Base-by-base conservation (phyloP, 2,888 invertebrate species). In the Nomada goodeniana region DNA sequence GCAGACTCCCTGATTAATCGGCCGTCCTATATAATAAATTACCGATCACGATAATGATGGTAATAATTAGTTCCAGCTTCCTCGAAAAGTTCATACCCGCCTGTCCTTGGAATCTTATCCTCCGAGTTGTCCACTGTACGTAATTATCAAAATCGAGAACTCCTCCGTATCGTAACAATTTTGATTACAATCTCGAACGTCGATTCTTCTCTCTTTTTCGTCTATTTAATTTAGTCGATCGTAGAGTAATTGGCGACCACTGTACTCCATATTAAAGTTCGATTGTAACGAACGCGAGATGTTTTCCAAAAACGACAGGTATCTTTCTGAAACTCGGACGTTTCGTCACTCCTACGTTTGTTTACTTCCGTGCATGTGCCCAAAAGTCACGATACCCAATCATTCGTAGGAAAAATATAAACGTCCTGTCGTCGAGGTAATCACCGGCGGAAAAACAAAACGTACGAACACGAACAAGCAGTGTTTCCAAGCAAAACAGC, bases 11-110 rank as follows among this genome's bases (percentile, higher is more conserved):
- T 67, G 73, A 84, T 84, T 82, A 84, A 86, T 77, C 52, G 50
- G 20, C 50, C 57, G 57, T 42, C 52, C 69, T 36, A 63, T 73
- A 81, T 75, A 82, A 86, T 80, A 78, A 88, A 84, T 86, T 79
- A 76, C 74, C 52, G 29, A 42, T 47, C 50, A 20, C 61, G 55
- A 60, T 78, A 86, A 87, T 83, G 68, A 80, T 69, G 68, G 36
- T 63, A 63, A 79, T 81, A 84, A 83, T 82, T 82, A 77, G 78
- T 78, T 65, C 44, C 18, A 67, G 23, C n/a, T 64, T 26, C 59
- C 0, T 10, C 23, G 20, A 65, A 55, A 64, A 76, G 53, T 23
- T 10, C 52, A 26, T 20, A 47, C 11, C 23, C 3, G 7, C 47
- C 1, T 7, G 9, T 42, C 1, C 18, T 15, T 15, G n/a, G n/a